Evolutionary conservation across 2,113 vertebrate species (phyloP).

Genomic region (Galeopterus variegatus): DNA sequence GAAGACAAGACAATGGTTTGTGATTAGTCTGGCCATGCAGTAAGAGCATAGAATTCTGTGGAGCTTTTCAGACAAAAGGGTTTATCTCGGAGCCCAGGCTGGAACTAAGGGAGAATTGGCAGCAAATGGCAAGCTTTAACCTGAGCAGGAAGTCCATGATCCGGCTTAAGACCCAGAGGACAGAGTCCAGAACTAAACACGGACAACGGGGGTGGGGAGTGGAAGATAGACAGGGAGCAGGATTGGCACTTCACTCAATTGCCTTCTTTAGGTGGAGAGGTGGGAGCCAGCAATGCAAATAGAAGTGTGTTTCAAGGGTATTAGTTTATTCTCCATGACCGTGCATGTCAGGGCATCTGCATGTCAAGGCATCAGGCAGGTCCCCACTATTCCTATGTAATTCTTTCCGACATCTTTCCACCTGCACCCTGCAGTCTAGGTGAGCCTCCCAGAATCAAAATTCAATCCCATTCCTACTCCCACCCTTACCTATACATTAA

Average conservation of each 20-base stretch:
- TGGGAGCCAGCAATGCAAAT: neutral
- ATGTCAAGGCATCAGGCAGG: neutral
- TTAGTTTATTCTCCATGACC: neutral
- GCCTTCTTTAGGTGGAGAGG: neutral
- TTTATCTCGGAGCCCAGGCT: neutral
- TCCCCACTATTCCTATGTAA: neutral
- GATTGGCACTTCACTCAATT: neutral
- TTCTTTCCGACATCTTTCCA: neutral
- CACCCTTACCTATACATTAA: neutral
- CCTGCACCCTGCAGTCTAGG: neutral
- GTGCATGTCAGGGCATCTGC: neutral
- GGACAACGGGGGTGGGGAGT: neutral
- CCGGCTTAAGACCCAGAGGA: neutral
- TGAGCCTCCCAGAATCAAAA: neutral
- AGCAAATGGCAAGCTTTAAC: neutral
- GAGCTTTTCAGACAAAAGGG: neutral
- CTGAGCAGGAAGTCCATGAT: neutral
- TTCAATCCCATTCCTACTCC: too few species aligned
- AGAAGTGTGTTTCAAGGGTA: neutral
- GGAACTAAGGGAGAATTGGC: neutral
- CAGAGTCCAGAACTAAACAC: neutral
- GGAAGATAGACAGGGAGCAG: neutral
- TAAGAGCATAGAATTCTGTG: neutral
- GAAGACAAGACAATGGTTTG: neutral
- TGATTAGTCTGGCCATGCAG: neutral